These are phyloP conservation scores for Osmerus mordax DNA, from an alignment of 2,113 vertebrate genomes.

Conservation along the genomic window DNA sequence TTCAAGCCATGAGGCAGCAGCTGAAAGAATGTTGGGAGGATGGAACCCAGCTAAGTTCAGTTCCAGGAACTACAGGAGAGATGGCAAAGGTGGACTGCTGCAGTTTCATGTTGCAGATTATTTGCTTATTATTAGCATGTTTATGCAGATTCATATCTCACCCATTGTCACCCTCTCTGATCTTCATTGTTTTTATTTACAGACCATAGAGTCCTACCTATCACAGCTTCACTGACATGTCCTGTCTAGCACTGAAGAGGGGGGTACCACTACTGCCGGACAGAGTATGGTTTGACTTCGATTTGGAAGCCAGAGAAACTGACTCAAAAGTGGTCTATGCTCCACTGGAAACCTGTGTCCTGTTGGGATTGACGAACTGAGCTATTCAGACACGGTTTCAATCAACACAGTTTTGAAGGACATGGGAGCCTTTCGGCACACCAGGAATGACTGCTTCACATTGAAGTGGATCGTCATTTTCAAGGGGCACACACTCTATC, in stretches of 20 bases:
- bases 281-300: conserved; percentile 43
- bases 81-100: conserved; percentile 82
- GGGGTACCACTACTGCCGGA: conserved; percentile 66
- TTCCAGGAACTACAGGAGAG: conserved; percentile 92
- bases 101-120: neutral
- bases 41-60: conserved; percentile 78
- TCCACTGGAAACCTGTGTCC: conserved; percentile 44
- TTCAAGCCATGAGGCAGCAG: conserved; percentile 84
- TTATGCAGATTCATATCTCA: too few species aligned
- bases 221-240: conserved; percentile 84
- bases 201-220: conserved; percentile 87
- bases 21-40: conserved; percentile 88
- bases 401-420: conserved; percentile 40
- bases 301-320: conserved; percentile 31
- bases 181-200: conserved; percentile 20
- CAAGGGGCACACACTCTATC: conserved; percentile 57
- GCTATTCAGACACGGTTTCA: conserved; percentile 56
- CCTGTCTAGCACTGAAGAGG: conserved; percentile 44
- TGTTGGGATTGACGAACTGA: conserved; percentile 58
- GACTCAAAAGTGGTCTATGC: conserved; percentile 38
- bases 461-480: conserved; percentile 72
- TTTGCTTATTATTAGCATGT: too few species aligned
- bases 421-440: conserved; percentile 40
- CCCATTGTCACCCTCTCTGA: neutral
- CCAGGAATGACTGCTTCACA: conserved; percentile 74